Base-by-base conservation (phyloP, 2,113 vertebrate species). In the Ammodytes dubius region DNA sequence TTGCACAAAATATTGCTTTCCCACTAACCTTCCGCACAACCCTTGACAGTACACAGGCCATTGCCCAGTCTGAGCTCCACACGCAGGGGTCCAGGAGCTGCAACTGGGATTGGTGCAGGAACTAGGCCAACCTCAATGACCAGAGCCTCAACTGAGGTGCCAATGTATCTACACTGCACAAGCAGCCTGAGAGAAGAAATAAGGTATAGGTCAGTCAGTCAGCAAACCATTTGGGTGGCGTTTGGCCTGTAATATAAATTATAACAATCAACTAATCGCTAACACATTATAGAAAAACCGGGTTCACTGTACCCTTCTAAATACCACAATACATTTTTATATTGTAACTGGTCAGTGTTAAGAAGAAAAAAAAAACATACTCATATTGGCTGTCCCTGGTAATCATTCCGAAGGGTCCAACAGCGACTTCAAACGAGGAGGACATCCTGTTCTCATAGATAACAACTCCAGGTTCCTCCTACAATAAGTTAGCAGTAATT, bases 361-460 rank as follows among this genome's bases (percentile, higher is more conserved):
- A 42, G 54, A 4, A 58, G 27, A 12, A 77, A 39, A 57, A 63
- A 83, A 78, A 63, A 12, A 82, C 74, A 68, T 88, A 92, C 95
- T 90, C 76, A 88, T 70, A 93, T 5, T 46, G 7, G 63, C 81
- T 92, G 87, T 95, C 94, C 64, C 95, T 95, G 60, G 92, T 91
- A 67, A 95, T 93, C 15, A 58, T 49, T 77, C 93, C 93, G 0
- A 2, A 27, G 1, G 65, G 45, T 80, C 93, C 93, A 56, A 87
- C 0, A 40, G 53, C 64, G 4, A 95, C 91, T 81, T 93, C 91
- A 79, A 73, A 92, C 4, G 35, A 37, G 6, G 92, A 89, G 0
- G 53, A 49, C 92, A 95, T 91, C 49, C 63, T 76, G 85, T 95
- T 95, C 59, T 95, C 92, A 12, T 95, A 96, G 64, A 89, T 67